Evolutionary conservation across 2,797 vertebrate species (phyloP).

Genomic region (Malacoraja senta): DNA sequence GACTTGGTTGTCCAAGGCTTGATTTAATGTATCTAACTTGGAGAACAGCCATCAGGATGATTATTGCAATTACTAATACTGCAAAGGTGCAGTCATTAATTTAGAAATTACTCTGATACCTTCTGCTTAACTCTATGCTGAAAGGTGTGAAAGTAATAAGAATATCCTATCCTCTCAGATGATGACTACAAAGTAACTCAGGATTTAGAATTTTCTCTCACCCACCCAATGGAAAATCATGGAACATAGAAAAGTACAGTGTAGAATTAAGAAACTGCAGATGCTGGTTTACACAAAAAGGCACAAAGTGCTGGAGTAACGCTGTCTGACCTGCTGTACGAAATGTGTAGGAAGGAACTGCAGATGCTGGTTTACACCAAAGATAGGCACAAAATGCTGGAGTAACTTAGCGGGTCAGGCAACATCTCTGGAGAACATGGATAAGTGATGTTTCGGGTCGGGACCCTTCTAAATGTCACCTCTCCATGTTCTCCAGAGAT

Average conservation of each 20-base stretch:
- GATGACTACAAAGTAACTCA: background rate
- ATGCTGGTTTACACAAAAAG: too few relatives aligned
- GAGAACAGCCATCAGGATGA: slow-evolving; percentile 25
- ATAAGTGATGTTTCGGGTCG: too few relatives aligned
- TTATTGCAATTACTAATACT: slow-evolving; percentile 18
- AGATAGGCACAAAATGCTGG: too few relatives aligned
- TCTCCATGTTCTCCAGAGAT: too few relatives aligned
- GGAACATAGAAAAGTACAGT: background rate
- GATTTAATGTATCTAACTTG: slow-evolving; percentile 5
- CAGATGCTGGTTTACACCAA: too few relatives aligned
- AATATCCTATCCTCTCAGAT: background rate
- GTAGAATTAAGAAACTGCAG: too few relatives aligned
- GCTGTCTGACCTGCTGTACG: too few relatives aligned
- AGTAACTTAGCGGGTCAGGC: too few relatives aligned
- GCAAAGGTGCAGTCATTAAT: background rate
- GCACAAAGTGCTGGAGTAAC: too few relatives aligned
- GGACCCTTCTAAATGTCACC: too few relatives aligned
- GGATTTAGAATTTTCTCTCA: background rate
- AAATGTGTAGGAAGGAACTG: too few relatives aligned
- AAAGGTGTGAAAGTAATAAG: background rate
- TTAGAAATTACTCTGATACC: background rate
- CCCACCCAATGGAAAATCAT: background rate
- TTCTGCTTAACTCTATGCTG: background rate
- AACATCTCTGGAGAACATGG: too few relatives aligned
- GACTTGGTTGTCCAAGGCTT: background rate